Conservation (phyloP, 2,888 invertebrate species). For the Phalangium opilio region DNA sequence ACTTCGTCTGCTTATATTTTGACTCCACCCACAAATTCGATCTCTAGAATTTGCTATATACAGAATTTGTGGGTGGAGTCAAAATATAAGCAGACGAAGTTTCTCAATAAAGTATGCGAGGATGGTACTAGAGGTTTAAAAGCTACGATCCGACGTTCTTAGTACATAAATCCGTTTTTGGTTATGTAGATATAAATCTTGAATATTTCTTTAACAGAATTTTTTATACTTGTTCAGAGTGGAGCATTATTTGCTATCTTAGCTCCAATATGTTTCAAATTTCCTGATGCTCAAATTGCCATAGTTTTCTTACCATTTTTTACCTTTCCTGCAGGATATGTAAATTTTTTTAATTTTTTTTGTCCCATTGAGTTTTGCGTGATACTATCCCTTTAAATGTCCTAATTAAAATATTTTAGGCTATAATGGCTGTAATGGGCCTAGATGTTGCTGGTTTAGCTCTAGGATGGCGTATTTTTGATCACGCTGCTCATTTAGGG, state of each 20-base stretch:
- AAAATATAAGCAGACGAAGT: too few relatives aligned
- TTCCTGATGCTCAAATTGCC: conserved; percentile 72
- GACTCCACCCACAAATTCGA: too few relatives aligned
- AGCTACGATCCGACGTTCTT: not conserved
- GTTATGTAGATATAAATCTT: not conserved
- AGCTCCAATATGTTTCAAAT: conserved; percentile 68
- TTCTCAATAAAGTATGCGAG: too few relatives aligned
- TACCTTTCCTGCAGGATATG: conserved; percentile 69
- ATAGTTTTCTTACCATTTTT: conserved; percentile 79
- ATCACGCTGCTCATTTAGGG: conserved; percentile 97
- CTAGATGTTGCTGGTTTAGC: conserved; percentile 70
- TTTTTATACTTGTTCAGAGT: conserved; percentile 46
- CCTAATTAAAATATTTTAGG: conserved; percentile 39
- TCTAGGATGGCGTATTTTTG: conserved; percentile 78
- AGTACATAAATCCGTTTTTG: too few relatives aligned
- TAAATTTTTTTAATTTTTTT: conserved; percentile 34
- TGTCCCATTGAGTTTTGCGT: not conserved
- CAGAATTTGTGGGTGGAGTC: too few relatives aligned
- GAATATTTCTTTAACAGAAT: not conserved
- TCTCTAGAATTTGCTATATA: too few relatives aligned
- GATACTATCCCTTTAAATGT: not conserved
- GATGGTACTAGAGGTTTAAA: too few relatives aligned
- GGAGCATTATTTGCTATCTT: conserved; percentile 87
- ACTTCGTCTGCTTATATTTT: too few relatives aligned
- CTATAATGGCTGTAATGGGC: conserved; percentile 66